These are phyloP conservation scores for Caenorhabditis sp. DNA, from an alignment of 2,888 invertebrate species.

Conservation along the genomic window DNA sequence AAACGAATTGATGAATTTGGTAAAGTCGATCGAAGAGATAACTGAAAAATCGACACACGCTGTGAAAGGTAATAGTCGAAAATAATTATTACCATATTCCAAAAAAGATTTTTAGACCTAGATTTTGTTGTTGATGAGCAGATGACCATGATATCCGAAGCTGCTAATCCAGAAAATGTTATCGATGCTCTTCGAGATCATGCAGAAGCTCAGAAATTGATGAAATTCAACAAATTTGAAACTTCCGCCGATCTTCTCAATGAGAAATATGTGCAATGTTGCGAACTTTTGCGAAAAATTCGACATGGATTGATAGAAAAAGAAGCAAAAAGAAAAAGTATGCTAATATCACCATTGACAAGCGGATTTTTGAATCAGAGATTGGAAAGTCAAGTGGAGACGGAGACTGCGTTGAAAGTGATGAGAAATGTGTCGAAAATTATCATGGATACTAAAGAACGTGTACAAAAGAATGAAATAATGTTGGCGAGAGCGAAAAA, in stretches of 20 bases:
- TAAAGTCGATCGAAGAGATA: constrained; percentile 12
- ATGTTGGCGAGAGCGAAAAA: constrained; percentile 8
- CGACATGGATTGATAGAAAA: constrained; percentile 9
- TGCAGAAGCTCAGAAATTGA: constrained; percentile 25
- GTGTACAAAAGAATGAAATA: constrained; percentile 20
- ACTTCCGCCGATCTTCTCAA: constrained; percentile 22
- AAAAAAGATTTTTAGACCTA: constrained; percentile 11
- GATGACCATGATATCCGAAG: neutral
- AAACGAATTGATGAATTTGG: constrained; percentile 17
- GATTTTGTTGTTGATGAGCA: constrained; percentile 18
- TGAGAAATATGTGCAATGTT: constrained; percentile 22
- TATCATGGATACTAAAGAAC: constrained; percentile 23
- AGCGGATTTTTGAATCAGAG: constrained; percentile 10
- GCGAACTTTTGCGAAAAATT: constrained; percentile 18
- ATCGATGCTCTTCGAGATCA: constrained; percentile 17
- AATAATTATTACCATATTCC: neutral
- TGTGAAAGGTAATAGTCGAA: constrained; percentile 12
- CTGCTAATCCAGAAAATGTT: constrained; percentile 14
- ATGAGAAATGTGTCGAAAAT: constrained; percentile 37
- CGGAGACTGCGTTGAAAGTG: constrained; percentile 30
- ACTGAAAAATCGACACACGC: constrained; percentile 15
- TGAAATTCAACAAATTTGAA: constrained; percentile 39
- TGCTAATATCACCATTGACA: constrained; percentile 25
- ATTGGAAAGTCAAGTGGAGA: constrained; percentile 15
- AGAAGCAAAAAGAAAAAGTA: constrained; percentile 16